phyloP scores from a whole-genome alignment of 2,113 vertebrate species.

The Onychorhynchus coronatus region DNA sequence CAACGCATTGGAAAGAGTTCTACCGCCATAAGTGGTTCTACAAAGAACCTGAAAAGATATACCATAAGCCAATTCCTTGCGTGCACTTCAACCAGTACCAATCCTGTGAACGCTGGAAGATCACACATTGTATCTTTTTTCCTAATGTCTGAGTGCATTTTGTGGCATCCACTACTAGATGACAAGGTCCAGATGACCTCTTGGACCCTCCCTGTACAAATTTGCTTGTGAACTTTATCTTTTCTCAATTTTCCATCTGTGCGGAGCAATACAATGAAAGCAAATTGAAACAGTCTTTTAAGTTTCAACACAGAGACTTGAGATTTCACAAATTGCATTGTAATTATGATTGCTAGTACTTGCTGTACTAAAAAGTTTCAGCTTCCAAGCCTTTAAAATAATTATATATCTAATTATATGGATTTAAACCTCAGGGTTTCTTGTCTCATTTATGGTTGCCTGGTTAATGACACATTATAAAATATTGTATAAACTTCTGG shows the following conservation, averaged over 20 bases:
- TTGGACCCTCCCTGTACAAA: not conserved
- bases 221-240: not conserved
- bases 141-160: not conserved
- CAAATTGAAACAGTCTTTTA: not conserved
- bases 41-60: not conserved
- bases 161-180: not conserved
- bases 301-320: not conserved
- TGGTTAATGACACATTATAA: not conserved
- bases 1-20: not conserved
- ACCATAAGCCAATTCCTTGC: not conserved
- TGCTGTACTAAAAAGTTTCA: not conserved
- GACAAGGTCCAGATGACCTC: not conserved
- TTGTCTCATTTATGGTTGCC: not conserved
- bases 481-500: not conserved
- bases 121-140: not conserved
- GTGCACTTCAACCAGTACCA: not conserved
- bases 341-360: not conserved
- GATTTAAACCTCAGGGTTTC: not conserved
- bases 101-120: not conserved
- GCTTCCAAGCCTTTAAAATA: not conserved
- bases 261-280: not conserved
- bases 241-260: not conserved
- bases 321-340: not conserved
- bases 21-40: not conserved
- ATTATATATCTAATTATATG: not conserved